Evolutionary conservation across 2,888 invertebrate genomes (phyloP).

Genomic region (Perizoma affinitatum): DNA sequence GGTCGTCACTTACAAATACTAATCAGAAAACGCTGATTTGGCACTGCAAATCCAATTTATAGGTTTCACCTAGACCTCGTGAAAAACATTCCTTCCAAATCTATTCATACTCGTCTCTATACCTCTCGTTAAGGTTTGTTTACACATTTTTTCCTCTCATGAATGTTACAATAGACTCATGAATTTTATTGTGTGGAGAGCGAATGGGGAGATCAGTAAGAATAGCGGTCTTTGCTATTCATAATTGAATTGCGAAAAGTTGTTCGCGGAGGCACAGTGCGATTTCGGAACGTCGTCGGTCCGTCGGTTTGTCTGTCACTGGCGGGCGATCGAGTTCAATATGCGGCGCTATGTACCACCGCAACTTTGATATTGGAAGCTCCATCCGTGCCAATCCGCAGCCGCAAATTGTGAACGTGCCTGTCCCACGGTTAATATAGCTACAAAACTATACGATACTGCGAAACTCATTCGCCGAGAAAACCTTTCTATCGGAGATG

Average conservation of each 20-base stretch:
- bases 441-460: slow-evolving; percentile 35
- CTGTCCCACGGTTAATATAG: slow-evolving; percentile 53
- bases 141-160: slow-evolving; percentile 54
- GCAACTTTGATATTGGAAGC: slow-evolving; percentile 60
- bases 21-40: no score
- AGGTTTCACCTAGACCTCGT: no score
- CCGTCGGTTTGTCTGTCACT: slow-evolving; percentile 40
- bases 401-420: slow-evolving; percentile 66
- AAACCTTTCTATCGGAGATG: slow-evolving; percentile 35
- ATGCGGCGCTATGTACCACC: slow-evolving; percentile 44
- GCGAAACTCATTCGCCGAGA: slow-evolving; percentile 44
- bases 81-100: slow-evolving; percentile 10
- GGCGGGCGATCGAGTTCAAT: slow-evolving; percentile 49
- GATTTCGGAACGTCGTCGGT: slow-evolving; percentile 40
- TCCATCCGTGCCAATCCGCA: slow-evolving; percentile 61
- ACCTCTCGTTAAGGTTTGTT: slow-evolving; percentile 40
- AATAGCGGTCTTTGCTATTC: slow-evolving; percentile 47
- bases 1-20: no score
- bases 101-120: slow-evolving; percentile 25
- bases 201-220: slow-evolving; percentile 37
- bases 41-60: no score
- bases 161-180: slow-evolving; percentile 61
- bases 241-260: slow-evolving; percentile 58
- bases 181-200: slow-evolving; percentile 56
- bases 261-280: slow-evolving; percentile 27